Percentiles rank a stretch among this genome's conserved stretches.
These are phyloP conservation scores for Crax fasciolata DNA, from an alignment of 2,797 vertebrate genomes.

Conservation along the genomic window DNA sequence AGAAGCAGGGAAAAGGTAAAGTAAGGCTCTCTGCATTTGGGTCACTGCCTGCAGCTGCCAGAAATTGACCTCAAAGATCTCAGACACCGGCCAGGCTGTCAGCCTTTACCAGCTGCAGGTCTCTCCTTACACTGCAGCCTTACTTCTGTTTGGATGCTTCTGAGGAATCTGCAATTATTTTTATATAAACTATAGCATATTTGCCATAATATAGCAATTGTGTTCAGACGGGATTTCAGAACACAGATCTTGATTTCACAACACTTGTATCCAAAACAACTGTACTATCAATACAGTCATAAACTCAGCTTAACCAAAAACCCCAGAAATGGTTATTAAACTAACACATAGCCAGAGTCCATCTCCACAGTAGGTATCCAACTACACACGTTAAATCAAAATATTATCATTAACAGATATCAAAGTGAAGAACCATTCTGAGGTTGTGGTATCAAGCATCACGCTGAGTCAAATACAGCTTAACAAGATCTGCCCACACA, in stretches of 20 bases:
- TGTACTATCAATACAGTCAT: neutral
- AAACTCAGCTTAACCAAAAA: neutral
- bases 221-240: neutral
- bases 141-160: neutral
- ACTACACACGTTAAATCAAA: neutral
- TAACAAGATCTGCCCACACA: neutral
- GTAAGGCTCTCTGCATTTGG: neutral
- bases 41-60: neutral
- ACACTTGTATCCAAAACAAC: neutral
- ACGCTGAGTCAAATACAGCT: neutral
- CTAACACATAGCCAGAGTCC: neutral
- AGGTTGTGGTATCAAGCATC: neutral
- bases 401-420: neutral
- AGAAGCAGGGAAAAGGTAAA: neutral
- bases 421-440: neutral
- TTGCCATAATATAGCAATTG: neutral
- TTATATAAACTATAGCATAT: neutral
- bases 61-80: neutral
- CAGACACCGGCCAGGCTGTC: rapidly evolving
- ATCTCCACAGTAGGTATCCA: neutral
- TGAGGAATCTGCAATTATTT: neutral
- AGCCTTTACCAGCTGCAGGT: neutral
- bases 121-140: neutral
- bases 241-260: neutral
- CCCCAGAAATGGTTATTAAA: neutral